Percentiles rank a stretch among this genome's conserved stretches.
Conservation (phyloP, 2,888 invertebrate genomes). For the Drosophila longiperda region DNA sequence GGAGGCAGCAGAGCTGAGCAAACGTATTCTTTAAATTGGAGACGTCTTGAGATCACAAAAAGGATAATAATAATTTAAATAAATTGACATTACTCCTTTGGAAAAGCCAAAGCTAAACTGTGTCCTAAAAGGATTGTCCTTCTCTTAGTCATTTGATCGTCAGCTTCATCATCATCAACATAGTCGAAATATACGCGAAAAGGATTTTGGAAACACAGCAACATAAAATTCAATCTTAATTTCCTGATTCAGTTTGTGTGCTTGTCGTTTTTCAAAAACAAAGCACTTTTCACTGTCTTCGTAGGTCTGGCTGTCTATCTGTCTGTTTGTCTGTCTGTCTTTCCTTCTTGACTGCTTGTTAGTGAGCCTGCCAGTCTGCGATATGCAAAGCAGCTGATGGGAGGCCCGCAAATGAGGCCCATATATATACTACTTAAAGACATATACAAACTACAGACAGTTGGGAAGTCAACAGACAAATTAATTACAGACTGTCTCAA, state of each 20-base stretch:
- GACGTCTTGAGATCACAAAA: background rate
- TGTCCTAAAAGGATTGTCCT: background rate
- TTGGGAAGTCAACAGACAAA: constrained; percentile 80
- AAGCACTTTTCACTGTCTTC: constrained; percentile 38
- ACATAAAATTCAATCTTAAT: constrained; percentile 22
- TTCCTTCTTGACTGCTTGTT: constrained; percentile 9
- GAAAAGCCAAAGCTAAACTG: background rate
- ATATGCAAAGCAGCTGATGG: constrained; percentile 74
- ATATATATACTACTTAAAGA: constrained; percentile 59
- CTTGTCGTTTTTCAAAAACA: constrained; percentile 50
- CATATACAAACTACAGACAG: constrained; percentile 40
- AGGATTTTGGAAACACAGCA: constrained; percentile 9
- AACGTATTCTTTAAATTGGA: constrained; percentile 5
- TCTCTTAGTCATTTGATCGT: background rate
- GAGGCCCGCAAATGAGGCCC: constrained; percentile 65
- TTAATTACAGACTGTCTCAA: constrained; percentile 78
- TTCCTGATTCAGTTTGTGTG: constrained; percentile 29
- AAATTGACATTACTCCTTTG: background rate
- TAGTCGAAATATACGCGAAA: constrained; percentile 12
- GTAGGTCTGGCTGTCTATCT: background rate
- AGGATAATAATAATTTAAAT: background rate
- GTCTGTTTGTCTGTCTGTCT: constrained; percentile 8
- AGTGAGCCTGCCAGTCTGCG: constrained; percentile 23
- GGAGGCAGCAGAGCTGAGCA: constrained; percentile 7
- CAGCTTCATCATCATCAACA: background rate